Evolutionary conservation across 2,113 vertebrate genomes (phyloP), one percentile per base, ranked within the genome.

Genomic region (Tychaedon coryphoeus): DNA sequence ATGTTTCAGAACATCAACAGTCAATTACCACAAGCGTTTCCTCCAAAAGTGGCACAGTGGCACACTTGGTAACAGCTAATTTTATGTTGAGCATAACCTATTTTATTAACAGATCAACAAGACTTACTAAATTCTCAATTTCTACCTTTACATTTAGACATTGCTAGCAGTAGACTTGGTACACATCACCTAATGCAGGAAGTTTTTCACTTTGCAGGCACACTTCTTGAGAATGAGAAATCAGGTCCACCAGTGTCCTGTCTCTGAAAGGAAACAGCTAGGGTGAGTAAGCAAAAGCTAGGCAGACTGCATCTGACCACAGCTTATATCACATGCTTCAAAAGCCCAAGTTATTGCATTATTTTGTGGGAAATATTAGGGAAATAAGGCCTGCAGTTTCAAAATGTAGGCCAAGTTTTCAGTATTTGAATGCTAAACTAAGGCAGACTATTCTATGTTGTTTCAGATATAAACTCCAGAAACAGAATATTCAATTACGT

Each of bases 391-490:
- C 38, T 67, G 42, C 42, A 73, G 34, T 66, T 89, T 70, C 47
- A 89, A 87, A 85, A 90, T 66, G 34, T 29, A 93, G 92, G 66
- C 82, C 71, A 79, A 61, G 19, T 80, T 93, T 86, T 90, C 86
- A 86, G 24, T 43, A 70, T 29, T 50, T 50, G 54, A 76, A 72
- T 61, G 62, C 53, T 88, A 85, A 78, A 92, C 67, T 86, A 70
- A 95, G 75, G 64, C 47, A 42, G 33, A 51, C 51, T 77, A 67
- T 73, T 86, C 96, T 90, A 70, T 62, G 79, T 33, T 36, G 62
- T 91, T 83, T 77, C 67, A 92, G 54, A 45, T 51, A 86, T 19
- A 54, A 88, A 62, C 43, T 88, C 72, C 58, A 76, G 66, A 94
- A 90, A 80, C 47, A 90, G 79, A 88, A 50, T 43, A 93, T 65